Evolutionary conservation across 2,797 vertebrate genomes (phyloP).

Genomic region (Oryzias dopingdopingensis): DNA sequence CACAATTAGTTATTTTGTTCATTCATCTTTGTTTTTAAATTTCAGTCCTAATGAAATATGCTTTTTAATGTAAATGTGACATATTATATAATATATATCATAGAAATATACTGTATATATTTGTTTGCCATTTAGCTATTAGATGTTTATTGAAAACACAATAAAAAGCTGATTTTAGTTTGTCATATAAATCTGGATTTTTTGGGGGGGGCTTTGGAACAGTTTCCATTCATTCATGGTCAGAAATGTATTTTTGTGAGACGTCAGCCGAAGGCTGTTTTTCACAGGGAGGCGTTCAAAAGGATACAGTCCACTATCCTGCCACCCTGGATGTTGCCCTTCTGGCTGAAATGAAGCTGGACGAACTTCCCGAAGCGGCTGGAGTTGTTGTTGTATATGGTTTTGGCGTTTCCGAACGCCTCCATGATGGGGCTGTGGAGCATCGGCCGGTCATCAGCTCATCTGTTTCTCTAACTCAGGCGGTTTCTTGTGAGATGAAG

Average conservation of each 20-base stretch:
- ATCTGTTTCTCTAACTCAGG: too few relatives aligned
- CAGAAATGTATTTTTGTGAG: not conserved
- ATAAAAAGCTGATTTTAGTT: too few relatives aligned
- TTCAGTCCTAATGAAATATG: too few relatives aligned
- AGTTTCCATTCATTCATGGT: not conserved
- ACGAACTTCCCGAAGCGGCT: conserved; percentile 98
- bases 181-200: too few relatives aligned
- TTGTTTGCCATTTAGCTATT: too few relatives aligned
- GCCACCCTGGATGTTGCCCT: conserved; percentile 96
- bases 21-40: too few relatives aligned
- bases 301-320: conserved; percentile 98
- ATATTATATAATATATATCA: too few relatives aligned
- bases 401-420: conserved; percentile 95
- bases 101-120: too few relatives aligned
- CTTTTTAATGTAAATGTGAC: too few relatives aligned
- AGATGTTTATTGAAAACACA: too few relatives aligned
- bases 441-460: not conserved
- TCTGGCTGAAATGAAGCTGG: conserved; percentile 92
- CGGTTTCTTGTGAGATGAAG: rapidly evolving
- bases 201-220: too few relatives aligned
- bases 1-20: too few relatives aligned
- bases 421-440: conserved; percentile 92
- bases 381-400: conserved; percentile 98
- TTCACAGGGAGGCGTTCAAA: not conserved
- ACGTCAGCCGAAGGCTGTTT: not conserved